Percentiles rank a stretch among this genome's conserved stretches.
Evolutionary conservation across 2,888 invertebrate species (phyloP).

Genomic region (Embidobia sp.): DNA sequence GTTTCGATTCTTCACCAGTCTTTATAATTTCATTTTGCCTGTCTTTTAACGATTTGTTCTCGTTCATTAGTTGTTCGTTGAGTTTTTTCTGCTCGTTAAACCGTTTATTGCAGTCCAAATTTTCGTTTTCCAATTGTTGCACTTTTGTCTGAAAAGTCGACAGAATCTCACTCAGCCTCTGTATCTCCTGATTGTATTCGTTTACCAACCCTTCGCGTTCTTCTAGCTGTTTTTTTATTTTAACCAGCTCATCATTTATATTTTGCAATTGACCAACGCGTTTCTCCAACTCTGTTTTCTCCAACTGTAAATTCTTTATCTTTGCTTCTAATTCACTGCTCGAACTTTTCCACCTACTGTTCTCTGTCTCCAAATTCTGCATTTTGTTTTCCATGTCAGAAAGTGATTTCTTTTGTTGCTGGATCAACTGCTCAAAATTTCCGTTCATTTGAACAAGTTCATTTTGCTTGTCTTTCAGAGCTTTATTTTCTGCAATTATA

Average conservation of each 20-base stretch:
- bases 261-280: not conserved
- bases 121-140: slow-evolving; percentile 38
- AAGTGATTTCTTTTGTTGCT: slow-evolving; percentile 12
- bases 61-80: slow-evolving; percentile 33
- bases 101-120: not conserved
- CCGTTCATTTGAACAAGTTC: slow-evolving; percentile 65
- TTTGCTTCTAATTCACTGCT: slow-evolving; percentile 49
- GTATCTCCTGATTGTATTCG: not conserved
- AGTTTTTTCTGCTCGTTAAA: slow-evolving; percentile 3
- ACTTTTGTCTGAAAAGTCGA: not conserved
- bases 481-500: slow-evolving; percentile 68
- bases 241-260: not conserved
- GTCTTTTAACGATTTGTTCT: slow-evolving; percentile 64
- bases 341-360: slow-evolving; percentile 6
- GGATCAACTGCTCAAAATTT: slow-evolving; percentile 49
- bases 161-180: not conserved
- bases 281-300: slow-evolving; percentile 26
- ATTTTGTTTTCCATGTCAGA: slow-evolving; percentile 13
- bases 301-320: slow-evolving; percentile 36
- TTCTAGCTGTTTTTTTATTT: not conserved
- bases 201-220: not conserved
- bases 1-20: slow-evolving; percentile 36
- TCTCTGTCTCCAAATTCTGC: slow-evolving; percentile 50
- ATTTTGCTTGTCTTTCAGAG: slow-evolving; percentile 70
- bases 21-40: slow-evolving; percentile 60